Evolutionary conservation across 2,113 vertebrate genomes (phyloP).

Genomic region (Loxodonta africana): DNA sequence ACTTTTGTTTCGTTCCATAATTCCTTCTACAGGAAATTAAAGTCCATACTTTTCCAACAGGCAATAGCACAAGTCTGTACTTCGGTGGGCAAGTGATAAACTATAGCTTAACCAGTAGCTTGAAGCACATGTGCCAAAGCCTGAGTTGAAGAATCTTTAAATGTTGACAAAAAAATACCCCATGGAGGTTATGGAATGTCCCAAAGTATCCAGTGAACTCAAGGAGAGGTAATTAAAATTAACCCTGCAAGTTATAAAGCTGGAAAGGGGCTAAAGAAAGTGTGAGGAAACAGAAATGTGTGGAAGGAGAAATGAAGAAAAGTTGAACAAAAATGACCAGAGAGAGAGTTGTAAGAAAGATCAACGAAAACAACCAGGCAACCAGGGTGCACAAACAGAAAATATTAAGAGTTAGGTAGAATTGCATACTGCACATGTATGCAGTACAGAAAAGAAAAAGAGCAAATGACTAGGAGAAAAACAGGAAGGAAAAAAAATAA

Average conservation of each 20-base stretch:
- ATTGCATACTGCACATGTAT: neutral
- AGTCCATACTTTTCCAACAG: conserved; percentile 77
- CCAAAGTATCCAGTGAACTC: neutral
- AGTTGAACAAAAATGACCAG: neutral
- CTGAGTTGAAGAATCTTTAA: conserved; percentile 70
- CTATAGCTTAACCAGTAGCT: conserved; percentile 79
- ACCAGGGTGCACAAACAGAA: neutral
- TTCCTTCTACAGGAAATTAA: conserved; percentile 87
- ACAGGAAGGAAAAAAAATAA: conserved; percentile 4
- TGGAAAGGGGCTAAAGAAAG: neutral
- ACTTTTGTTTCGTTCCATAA: conserved; percentile 75
- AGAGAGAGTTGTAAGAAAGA: neutral
- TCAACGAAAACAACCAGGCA: neutral
- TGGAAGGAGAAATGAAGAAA: neutral
- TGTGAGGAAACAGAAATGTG: neutral
- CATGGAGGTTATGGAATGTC: conserved; percentile 9
- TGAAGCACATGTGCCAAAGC: conserved; percentile 73
- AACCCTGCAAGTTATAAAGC: neutral
- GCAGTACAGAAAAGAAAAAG: conserved; percentile 12
- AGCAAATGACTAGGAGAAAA: neutral
- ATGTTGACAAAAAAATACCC: conserved; percentile 55
- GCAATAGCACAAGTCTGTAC: conserved; percentile 56
- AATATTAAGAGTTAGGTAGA: neutral
- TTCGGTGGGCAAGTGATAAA: conserved; percentile 76
- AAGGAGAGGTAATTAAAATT: conserved; percentile 34